These are phyloP conservation scores for Crossaster papposus DNA, from an alignment of 53 echinoderm and acorn worm species.

Conservation along the genomic window DNA sequence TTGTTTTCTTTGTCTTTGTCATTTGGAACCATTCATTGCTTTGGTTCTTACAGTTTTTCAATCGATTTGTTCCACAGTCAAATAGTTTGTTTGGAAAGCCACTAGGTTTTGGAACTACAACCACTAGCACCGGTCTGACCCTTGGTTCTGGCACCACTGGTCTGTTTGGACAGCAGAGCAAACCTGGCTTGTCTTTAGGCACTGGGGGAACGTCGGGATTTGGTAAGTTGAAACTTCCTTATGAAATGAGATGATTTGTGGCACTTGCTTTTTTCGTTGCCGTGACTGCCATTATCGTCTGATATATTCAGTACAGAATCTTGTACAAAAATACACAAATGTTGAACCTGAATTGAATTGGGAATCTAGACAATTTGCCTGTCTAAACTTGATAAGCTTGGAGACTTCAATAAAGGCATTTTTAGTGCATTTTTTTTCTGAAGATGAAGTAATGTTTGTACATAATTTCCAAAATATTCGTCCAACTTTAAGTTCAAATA, in stretches of 20 bases:
- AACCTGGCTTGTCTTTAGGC: constrained; percentile 86
- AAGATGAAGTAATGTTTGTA: too few relatives aligned
- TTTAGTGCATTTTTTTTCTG: too few relatives aligned
- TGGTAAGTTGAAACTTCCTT: constrained; percentile 59
- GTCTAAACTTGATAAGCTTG: too few relatives aligned
- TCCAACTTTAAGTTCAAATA: too few relatives aligned
- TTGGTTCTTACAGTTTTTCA: background rate
- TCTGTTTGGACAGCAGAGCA: constrained; percentile 80
- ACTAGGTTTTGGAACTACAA: constrained; percentile 76
- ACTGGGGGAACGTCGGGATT: constrained; percentile 72
- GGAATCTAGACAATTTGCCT: too few relatives aligned
- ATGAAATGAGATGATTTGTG: background rate
- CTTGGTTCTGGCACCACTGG: constrained; percentile 65
- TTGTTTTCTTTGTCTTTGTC: background rate
- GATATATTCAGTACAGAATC: too few relatives aligned
- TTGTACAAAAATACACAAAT: too few relatives aligned
- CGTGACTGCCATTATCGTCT: too few relatives aligned
- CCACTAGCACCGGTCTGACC: constrained; percentile 65
- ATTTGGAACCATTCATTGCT: background rate
- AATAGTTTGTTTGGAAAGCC: constrained; percentile 74
- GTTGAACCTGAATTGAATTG: too few relatives aligned
- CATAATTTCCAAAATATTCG: too few relatives aligned
- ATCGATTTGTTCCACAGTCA: background rate
- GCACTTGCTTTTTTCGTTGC: too few relatives aligned
- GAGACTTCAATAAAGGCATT: too few relatives aligned